Evolutionary conservation across 2,888 invertebrate genomes (phyloP).

Genomic region (Agriopis marginaria): DNA sequence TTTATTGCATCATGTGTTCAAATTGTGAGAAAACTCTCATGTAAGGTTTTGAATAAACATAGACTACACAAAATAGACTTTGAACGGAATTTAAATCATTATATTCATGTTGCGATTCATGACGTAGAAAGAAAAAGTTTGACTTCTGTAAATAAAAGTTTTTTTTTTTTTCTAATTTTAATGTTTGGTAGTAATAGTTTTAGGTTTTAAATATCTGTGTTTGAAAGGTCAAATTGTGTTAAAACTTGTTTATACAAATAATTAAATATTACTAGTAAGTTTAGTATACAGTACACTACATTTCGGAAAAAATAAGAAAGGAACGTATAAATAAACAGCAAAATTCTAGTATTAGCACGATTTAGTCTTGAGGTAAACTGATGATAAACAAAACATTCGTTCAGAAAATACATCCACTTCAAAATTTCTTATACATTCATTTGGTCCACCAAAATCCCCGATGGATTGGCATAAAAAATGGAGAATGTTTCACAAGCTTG

Average conservation of each 20-base stretch:
- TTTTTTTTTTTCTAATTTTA: no score
- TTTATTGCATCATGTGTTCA: slow-evolving; percentile 36
- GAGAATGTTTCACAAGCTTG: slow-evolving; percentile 43
- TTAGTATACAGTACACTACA: no score
- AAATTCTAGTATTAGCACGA: not conserved
- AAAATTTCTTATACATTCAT: slow-evolving; percentile 17
- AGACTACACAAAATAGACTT: not conserved
- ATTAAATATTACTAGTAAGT: no score
- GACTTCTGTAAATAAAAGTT: not conserved
- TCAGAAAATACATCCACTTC: slow-evolving; percentile 5
- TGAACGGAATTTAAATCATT: not conserved
- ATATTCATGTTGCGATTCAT: not conserved
- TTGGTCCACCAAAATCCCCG: slow-evolving; percentile 12
- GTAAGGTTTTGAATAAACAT: slow-evolving; percentile 14
- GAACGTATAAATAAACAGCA: not conserved
- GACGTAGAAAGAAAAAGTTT: no score
- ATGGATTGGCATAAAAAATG: slow-evolving; percentile 28
- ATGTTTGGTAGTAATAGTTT: no score
- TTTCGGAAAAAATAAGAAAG: not conserved
- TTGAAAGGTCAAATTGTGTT: no score
- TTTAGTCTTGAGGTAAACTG: not conserved
- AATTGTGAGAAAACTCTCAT: slow-evolving; percentile 44
- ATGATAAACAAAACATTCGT: not conserved
- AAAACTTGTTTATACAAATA: no score
- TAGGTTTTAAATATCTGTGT: no score